Base-by-base conservation (phyloP, 2,797 vertebrate species). In the Chrysocyon brachyurus region DNA sequence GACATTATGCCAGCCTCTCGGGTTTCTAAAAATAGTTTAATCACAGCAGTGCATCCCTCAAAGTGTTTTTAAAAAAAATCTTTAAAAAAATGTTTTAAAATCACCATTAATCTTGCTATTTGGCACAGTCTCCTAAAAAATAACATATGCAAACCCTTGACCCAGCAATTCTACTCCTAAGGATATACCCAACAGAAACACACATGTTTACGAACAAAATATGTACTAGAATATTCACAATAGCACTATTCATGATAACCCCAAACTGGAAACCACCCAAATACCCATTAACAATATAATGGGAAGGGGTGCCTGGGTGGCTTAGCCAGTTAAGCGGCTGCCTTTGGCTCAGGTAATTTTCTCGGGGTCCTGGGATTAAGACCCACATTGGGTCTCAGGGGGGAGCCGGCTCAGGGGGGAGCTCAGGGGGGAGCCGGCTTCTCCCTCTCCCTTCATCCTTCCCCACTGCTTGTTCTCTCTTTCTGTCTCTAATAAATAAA, bases 221-320 rank as follows among this genome's bases (percentile, higher is more conserved):
- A 70, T 0, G 0, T 9, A 77, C 31, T 12, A 68, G 73, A 85
- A 46, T 59, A 28, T 56, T 61, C 78, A 61, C 17, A 90, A 46
- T 46, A 93, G 57, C 57, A 24, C 17, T 24, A 64, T 59, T 83
- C 79, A 68, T 14, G 21, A 70, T 17, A 72, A 22, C 19, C n/a
- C 59, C 59, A 92, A 95, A 91, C n/a, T 78, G 28, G 61, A 95
- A 96, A 82, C 33, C 46, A 86, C 14, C 57, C 12, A 84, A 54
- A 72, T 28, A 59, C 4, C 57, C 24, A 57, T 26, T 49, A 79
- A 33, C 31, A 94, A 49, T 21, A 83, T 7, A 59, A 54, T 10
- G 21, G 64, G 40, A 46, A 46, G 40, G 40, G 40, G 40, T 46
- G 40, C 40, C 40, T 46, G 40, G 40, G 40, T 46, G 40, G 40